Base-by-base conservation (phyloP, 2,797 vertebrate species). In the Sebastes iracundus region DNA sequence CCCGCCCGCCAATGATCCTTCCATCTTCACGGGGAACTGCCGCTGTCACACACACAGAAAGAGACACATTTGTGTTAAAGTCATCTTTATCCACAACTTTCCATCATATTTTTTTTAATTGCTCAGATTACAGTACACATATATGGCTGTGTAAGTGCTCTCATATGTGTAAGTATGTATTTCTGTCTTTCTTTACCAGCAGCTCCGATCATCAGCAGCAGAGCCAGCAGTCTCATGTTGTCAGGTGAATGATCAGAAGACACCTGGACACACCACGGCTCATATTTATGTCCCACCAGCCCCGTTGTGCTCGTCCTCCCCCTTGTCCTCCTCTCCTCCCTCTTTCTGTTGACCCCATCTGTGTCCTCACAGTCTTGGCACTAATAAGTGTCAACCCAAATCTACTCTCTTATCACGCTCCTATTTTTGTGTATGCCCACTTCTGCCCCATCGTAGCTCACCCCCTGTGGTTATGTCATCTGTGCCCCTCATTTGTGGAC, bases 161-260 rank as follows among this genome's bases (percentile, higher is more conserved):
- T 46, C 42, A 46, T 46, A 46, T 59, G 4, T 28, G 65, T 75
- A 46, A 46, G 25, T 10, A 6, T 63, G 60, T 62, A 2, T 87
- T 1, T 73, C 4, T 63, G 20, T 63, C 49, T n/a, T 52, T 83
- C 27, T 90, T 94, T 89, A 96, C 94, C 95, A 87, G 93, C 94
- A 94, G 92, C 91, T 87, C 93, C 94, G 4, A 95, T 80, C 81
- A 91, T 75, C 93, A 93, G 80, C 82, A 95, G 75, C 84, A 95
- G 75, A 90, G 92, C 88, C 63, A 95, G 83, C 25, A 92, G 83
- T 78, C 10, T 93, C 89, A 88, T 95, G 78, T 66, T 94, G 87
- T 91, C 86, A 77, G 66, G 76, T 85, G 71, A 81, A 77, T 55
- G 68, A 90, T 81, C 89, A 90, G 89, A 90, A 90, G 80, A 84